A percentile compares a stretch with the other conserved stretches of the same genome.
Conservation (phyloP, 2,888 invertebrate species). For the Chromoteleia sp. region DNA sequence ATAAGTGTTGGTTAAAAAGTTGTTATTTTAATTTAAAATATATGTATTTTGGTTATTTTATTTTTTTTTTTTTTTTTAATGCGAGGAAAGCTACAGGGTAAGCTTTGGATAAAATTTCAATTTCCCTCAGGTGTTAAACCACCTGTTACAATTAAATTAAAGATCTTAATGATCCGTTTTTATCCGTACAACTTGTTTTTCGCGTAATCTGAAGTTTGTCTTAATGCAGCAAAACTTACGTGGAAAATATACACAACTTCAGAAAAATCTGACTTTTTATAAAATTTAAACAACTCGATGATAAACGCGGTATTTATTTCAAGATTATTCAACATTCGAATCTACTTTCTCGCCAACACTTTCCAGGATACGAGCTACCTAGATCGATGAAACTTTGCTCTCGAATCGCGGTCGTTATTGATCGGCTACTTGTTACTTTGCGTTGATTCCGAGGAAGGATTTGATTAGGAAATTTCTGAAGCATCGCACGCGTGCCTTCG, state of each 20-base stretch:
- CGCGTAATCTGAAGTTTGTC: constrained; percentile 14
- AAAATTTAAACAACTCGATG: not conserved
- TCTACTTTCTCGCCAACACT: not conserved
- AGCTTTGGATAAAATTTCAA: not conserved
- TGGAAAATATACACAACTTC: not conserved
- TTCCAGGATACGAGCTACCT: not conserved
- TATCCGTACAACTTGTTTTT: constrained; percentile 23
- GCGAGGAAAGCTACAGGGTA: too few species aligned
- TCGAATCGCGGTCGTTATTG: constrained; percentile 49
- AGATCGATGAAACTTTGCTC: constrained; percentile 35
- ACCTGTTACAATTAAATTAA: constrained; percentile 9
- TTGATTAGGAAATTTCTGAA: constrained; percentile 64
- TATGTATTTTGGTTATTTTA: too few species aligned
- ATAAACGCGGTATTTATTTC: not conserved
- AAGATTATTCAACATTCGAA: constrained; percentile 5
- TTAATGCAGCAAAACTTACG: not conserved
- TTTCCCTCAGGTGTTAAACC: constrained; percentile 2
- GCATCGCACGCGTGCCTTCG: constrained; percentile 62
- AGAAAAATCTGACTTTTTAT: not conserved
- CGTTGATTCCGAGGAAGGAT: constrained; percentile 51
- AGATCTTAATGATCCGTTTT: constrained; percentile 8
- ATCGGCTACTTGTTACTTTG: constrained; percentile 62
- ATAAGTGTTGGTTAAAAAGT: too few species aligned
- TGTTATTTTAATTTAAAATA: too few species aligned
- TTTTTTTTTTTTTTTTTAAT: too few species aligned